Conservation (phyloP, 1,140 invertebrate genomes). For the Reticulitermes speratus region DNA sequence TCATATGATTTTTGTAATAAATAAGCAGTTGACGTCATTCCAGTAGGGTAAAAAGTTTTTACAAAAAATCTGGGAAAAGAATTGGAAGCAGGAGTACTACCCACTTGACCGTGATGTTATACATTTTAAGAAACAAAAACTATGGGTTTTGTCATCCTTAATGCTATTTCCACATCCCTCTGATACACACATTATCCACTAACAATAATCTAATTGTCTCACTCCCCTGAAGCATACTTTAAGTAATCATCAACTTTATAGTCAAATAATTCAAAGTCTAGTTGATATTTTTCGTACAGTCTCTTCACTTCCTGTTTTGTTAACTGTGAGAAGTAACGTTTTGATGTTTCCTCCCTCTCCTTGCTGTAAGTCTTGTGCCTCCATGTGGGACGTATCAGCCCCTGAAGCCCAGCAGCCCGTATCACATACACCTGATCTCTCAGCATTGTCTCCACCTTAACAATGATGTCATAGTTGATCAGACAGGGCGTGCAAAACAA, state of each 20-base stretch:
- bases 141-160: no score
- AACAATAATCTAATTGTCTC: background rate
- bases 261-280: conserved; percentile 66
- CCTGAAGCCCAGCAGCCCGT: conserved; percentile 56
- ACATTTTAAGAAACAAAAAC: no score
- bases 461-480: conserved; percentile 62
- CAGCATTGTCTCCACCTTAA: conserved; percentile 68
- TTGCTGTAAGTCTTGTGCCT: conserved; percentile 41
- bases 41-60: no score
- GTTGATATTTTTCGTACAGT: conserved; percentile 67
- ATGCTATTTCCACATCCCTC: no score
- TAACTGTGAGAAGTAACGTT: conserved; percentile 64
- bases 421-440: conserved; percentile 69
- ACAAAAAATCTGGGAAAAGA: no score
- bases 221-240: conserved; percentile 39
- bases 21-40: no score
- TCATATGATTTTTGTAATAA: no score
- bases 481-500: conserved; percentile 73
- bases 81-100: no score
- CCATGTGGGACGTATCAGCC: conserved; percentile 53
- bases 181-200: no score
- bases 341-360: conserved; percentile 43
- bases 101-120: no score
- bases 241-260: conserved; percentile 50
- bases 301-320: conserved; percentile 57